Evolutionary conservation across 1,140 invertebrate species (phyloP), one percentile per base, ranked within the genome.

Genomic region (Trigoniulus corallinus): DNA sequence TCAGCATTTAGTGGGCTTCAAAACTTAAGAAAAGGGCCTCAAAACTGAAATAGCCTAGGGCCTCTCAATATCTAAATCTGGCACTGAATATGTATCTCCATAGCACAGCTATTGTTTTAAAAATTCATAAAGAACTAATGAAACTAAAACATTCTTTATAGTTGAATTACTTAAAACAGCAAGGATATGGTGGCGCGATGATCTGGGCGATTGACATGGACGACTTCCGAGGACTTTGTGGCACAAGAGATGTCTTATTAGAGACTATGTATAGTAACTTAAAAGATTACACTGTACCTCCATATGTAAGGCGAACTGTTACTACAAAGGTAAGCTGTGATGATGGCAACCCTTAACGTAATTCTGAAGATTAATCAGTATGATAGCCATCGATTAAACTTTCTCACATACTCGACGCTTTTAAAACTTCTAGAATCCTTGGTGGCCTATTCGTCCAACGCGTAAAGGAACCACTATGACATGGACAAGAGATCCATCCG

Each of bases 181-280:
- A 64, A 51, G 61, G 58, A 34, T 59, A 61, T 55, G 70, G 63
- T 18, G 69, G 61, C 51, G 60, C 64, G 13, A 70, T 65, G 69
- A 63, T 71, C 7, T 70, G 66, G 65, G 63, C 66, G 1, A 56
- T 68, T 4, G 67, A 68, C 37, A 57, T 62, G 51, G 66, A 68
- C 46, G 67, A 70, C 48, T 63, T 56, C 50, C 52, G 54, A 24
- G 56, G 56, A 1, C 45, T 47, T 3, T 62, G 63, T 44, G 24
- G 47, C 50, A 45, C 55, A n/a, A 58, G 58, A 34, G 52, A 66
- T 50, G 49, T 58, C 15, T 43, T 63, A 1, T 53, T 64, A 13
- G 56, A 60, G 51, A 84, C 85, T 3, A 81, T 92, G 18, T 66
- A 83, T 56, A 70, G 80, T 21, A 77, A 77, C 50, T 80, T 92